These are phyloP conservation scores for Dinomys branickii DNA, from an alignment of 2,113 vertebrate species.

Conservation along the genomic window DNA sequence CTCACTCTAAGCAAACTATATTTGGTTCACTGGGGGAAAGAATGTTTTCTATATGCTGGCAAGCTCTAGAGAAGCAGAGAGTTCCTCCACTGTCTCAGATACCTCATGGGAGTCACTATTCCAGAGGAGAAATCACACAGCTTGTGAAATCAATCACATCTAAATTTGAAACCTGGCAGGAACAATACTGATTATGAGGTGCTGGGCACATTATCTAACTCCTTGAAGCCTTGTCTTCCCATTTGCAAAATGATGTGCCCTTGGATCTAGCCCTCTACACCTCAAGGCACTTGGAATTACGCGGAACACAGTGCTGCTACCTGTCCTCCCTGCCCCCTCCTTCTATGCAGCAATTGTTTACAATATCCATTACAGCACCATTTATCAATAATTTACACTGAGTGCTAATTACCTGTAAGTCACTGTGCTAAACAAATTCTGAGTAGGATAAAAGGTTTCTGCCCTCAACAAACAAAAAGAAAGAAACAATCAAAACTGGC, in stretches of 20 bases:
- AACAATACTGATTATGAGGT: neutral
- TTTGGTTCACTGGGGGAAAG: neutral
- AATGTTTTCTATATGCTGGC: neutral
- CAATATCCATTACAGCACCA: neutral
- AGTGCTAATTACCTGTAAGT: neutral
- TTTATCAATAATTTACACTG: neutral
- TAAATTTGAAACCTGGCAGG: neutral
- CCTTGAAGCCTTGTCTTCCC: neutral
- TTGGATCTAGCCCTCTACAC: neutral
- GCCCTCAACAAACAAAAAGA: neutral
- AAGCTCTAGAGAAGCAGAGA: neutral
- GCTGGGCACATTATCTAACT: neutral
- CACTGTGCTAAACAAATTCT: neutral
- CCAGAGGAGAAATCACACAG: neutral
- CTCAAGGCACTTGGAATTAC: neutral
- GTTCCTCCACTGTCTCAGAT: neutral
- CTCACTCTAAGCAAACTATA: conserved; percentile 13
- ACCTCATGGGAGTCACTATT: neutral
- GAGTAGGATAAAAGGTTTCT: neutral
- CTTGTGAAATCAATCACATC: neutral
- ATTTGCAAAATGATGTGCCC: neutral
- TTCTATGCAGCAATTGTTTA: neutral
- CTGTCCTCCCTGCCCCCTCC: neutral
- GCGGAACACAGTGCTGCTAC: neutral
- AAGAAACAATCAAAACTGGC: neutral